A percentile compares a stretch with the other conserved stretches of the same genome.
These are phyloP conservation scores for Endotricha flammealis DNA, from an alignment of 2,888 invertebrate genomes.

Conservation along the genomic window DNA sequence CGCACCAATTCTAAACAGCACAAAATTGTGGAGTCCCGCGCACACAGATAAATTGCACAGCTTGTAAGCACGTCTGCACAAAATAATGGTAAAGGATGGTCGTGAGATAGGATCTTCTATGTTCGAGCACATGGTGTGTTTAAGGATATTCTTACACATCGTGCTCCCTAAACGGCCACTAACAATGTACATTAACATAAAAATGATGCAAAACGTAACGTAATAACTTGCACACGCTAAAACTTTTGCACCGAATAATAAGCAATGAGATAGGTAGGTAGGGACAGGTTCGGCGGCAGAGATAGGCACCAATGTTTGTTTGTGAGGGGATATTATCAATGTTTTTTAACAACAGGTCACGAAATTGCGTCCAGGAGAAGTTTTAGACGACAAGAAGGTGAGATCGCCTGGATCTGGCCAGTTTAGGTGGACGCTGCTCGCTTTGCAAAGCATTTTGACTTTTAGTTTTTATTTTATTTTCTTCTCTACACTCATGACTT, in stretches of 20 bases:
- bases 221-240: constrained; percentile 69
- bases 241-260: constrained; percentile 62
- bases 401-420: constrained; percentile 76
- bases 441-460: constrained; percentile 73
- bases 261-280: constrained; percentile 36
- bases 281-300: constrained; percentile 71
- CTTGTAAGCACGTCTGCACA: constrained; percentile 73
- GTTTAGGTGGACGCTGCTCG: constrained; percentile 74
- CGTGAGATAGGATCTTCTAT: constrained; percentile 34
- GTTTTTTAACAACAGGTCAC: constrained; percentile 83
- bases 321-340: constrained; percentile 61
- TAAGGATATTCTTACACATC: constrained; percentile 47
- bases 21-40: constrained; percentile 64
- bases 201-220: constrained; percentile 55
- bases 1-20: constrained; percentile 67
- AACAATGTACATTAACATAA: constrained; percentile 62
- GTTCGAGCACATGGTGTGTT: constrained; percentile 40
- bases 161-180: constrained; percentile 49
- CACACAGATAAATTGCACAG: constrained; percentile 73
- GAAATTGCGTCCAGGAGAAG: constrained; percentile 96
- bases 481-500: constrained; percentile 40
- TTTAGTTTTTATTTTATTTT: constrained; percentile 43
- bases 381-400: constrained; percentile 96
- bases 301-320: constrained; percentile 44
- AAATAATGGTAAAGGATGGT: constrained; percentile 52